Evolutionary conservation across 2,797 vertebrate genomes (phyloP), one percentile per base, ranked within the genome.

Genomic region (Cetoscarus ocellatus): DNA sequence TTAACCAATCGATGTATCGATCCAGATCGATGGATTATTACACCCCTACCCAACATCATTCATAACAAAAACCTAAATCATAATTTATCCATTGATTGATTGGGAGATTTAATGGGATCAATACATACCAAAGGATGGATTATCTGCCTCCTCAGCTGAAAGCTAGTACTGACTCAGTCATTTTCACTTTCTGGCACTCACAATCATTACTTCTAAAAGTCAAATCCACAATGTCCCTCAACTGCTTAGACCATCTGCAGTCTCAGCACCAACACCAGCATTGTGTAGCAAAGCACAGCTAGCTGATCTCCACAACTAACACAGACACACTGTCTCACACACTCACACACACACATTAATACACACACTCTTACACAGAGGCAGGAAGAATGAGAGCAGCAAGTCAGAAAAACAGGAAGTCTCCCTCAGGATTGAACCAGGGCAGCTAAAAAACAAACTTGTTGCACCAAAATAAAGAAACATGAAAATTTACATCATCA

Each of bases 381-480:
- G 43, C 75, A 86, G 89, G 79, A 88, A 73, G 68, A 80, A 75
- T 36, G 64, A 79, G 73, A 66, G 65, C 69, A 62, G 67, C 43
- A 44, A 79, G 63, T 79, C 83, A 67, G 70, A 70, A 87, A 89
- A 88, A 90, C 88, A 90, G 86, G 88, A 89, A 82, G 74, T 86
- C 62, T 80, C 67, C 61, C 68, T 80, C 60, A 80, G 86, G 77
- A 82, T 67, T 78, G 65, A 82, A 57, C 43, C 48, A 19, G 35
- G 76, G 79, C 62, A 43, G 70, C 68, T 78, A 38, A 61, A 62
- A 72, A 83, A 81, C 58, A 78, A 75, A 84, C 36, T 14, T 55
- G 27, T 40, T 12, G 10, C 58, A 54, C 38, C 1, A 10, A 62
- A 80, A 66, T 38, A 59, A 13, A 67, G 17, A 53, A 54, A 58